phyloP scores from a whole-genome alignment of 1,140 invertebrate genomes.

The Hypothenemus hampei region DNA sequence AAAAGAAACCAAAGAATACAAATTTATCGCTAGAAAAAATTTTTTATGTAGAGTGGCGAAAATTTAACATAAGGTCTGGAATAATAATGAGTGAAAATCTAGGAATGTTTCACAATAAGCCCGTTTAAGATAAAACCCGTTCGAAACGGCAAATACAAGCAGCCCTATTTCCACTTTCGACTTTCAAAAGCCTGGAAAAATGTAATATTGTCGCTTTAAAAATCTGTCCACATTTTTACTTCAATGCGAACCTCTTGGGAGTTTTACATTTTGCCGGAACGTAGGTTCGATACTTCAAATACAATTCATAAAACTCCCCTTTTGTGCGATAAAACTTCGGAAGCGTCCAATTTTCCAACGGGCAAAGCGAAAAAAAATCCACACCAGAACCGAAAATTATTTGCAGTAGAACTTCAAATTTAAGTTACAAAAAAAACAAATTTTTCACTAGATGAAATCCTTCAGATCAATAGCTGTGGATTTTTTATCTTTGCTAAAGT shows the following conservation, averaged over 20 bases:
- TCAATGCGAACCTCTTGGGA: conserved; percentile 10
- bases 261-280: conserved; percentile 19
- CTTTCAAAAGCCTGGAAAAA: conserved; percentile 18
- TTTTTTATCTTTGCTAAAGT: conserved; percentile 7
- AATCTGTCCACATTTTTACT: conserved; percentile 21
- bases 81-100: too few relatives aligned
- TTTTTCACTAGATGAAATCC: not conserved
- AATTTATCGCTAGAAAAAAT: too few relatives aligned
- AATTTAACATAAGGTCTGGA: too few relatives aligned
- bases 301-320: conserved; percentile 24
- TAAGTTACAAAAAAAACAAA: not conserved
- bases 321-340: conserved; percentile 23
- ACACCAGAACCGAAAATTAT: too few relatives aligned
- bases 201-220: conserved; percentile 21
- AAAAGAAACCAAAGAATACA: too few relatives aligned
- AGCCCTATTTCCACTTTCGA: conserved; percentile 1
- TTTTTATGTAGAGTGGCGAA: too few relatives aligned
- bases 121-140: too few relatives aligned
- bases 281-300: conserved; percentile 11
- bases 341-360: conserved; percentile 21
- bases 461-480: conserved; percentile 6
- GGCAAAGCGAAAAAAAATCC: too few relatives aligned
- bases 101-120: too few relatives aligned
- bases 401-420: too few relatives aligned
- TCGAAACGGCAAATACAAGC: too few relatives aligned